phyloP scores from a whole-genome alignment of 2,797 vertebrate species.

The Epinephelus awoara region DNA sequence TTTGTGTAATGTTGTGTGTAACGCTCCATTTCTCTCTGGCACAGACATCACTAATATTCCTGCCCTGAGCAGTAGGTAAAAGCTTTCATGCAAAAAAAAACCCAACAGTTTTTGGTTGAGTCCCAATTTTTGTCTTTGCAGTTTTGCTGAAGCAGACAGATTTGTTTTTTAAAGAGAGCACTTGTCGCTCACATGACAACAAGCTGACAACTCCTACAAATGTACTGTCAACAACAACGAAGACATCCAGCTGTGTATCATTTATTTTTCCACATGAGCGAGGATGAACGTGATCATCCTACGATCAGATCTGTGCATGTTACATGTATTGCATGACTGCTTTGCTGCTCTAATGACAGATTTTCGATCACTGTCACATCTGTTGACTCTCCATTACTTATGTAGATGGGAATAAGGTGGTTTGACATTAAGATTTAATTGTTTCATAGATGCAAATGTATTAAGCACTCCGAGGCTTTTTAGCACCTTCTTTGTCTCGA shows the following conservation, averaged over 20 bases:
- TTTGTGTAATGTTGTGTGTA: slow-evolving; percentile 47
- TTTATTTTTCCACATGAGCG: slow-evolving; percentile 12
- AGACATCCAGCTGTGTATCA: not conserved
- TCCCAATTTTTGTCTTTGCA: not conserved
- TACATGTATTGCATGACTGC: slow-evolving; percentile 19
- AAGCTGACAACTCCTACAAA: slow-evolving; percentile 31
- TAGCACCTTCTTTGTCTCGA: not conserved
- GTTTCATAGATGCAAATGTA: not conserved
- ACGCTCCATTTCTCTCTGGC: slow-evolving; percentile 16
- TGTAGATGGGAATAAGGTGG: slow-evolving; percentile 7
- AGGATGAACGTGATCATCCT: not conserved
- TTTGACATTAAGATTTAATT: slow-evolving; percentile 5
- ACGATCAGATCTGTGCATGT: slow-evolving; percentile 9
- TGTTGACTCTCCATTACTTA: not conserved
- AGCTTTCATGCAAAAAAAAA: not conserved
- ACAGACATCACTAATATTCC: slow-evolving; percentile 1
- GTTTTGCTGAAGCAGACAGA: slow-evolving; percentile 28
- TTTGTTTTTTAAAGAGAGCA: slow-evolving; percentile 38
- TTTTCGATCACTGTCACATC: not conserved
- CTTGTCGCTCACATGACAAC: slow-evolving; percentile 18
- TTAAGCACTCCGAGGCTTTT: slow-evolving; percentile 31
- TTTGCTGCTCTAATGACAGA: slow-evolving; percentile 26
- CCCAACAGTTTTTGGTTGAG: not conserved
- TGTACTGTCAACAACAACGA: slow-evolving; percentile 13
- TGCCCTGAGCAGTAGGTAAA: slow-evolving; percentile 1